Evolutionary conservation across 2,888 invertebrate species (phyloP), one percentile per base, ranked within the genome.

Genomic region (Proisotoma minuta): DNA sequence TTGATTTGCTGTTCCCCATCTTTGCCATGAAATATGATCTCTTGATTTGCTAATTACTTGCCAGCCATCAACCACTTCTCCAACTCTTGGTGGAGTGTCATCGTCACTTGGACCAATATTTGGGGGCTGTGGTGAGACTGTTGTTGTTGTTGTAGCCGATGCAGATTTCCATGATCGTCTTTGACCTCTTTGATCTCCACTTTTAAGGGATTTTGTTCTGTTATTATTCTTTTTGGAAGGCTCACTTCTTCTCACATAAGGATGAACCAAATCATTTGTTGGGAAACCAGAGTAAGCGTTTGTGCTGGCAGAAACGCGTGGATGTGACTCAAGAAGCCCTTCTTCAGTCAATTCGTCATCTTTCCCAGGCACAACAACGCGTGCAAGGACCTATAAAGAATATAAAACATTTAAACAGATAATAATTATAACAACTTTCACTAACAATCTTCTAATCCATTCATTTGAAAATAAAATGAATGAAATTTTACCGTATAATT

Each of bases 41-140:
- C 39, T 48, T 12, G 53, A 34, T 29, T 60, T 60, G 48, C 26
- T 40, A 2, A 60, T 26, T 0, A 60, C 60, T 5, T 29, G n/a
- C 60, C 60, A 60, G 12, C 60, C 60, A 22, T 60, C 34, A 3
- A 54, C 54, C 23, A 53, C 60, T 10, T 60, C 60, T 5, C 60
- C 60, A 24, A 60, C 26, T 24, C 34, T 3, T n/a, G 60, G 60
- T 15, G 43, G 51, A 5, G 12, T 15, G 2, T 59, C 59, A 1
- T 40, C 34, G 4, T 39, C 49, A 8, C n/a, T 48, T 12, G 20
- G 18, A 20, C 3, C 24, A 26, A 10, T 51, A 12, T 8, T 26
- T 8, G 51, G 10, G 12, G 51, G 23, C n/a, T 8, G 8, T 3
- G 28, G 4, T 15, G 53, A 29, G 4, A 29, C 28, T 10, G 29